phyloP scores from a whole-genome alignment of 2,113 vertebrate species.

The Arothron firmamentum region DNA sequence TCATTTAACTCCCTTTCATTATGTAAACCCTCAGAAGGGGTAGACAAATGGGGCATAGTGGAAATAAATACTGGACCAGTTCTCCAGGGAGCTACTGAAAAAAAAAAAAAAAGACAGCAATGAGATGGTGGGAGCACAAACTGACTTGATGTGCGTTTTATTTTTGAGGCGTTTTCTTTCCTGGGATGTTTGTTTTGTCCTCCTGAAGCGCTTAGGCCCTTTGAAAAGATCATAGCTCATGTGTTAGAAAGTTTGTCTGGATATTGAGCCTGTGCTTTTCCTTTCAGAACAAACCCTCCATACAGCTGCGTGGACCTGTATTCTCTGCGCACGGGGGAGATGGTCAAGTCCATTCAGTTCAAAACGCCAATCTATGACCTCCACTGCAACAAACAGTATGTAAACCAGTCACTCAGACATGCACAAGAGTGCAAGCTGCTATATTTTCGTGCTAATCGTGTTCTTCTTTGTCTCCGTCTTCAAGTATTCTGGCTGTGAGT shows the following conservation, averaged over 20 bases:
- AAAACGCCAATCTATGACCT: slow-evolving; percentile 97
- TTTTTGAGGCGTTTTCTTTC: slow-evolving; percentile 1
- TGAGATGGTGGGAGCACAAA: neutral
- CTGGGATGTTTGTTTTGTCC: neutral
- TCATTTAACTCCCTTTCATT: slow-evolving; percentile 29
- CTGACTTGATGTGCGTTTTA: neutral
- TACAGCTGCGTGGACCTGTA: slow-evolving; percentile 96
- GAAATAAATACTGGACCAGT: slow-evolving; percentile 35
- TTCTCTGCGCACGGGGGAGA: slow-evolving; percentile 91
- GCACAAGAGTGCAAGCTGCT: neutral
- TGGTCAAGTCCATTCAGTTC: slow-evolving; percentile 98
- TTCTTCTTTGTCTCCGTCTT: slow-evolving; percentile 35
- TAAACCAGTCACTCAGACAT: neutral
- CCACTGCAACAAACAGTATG: slow-evolving; percentile 92
- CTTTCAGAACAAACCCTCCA: slow-evolving; percentile 85
- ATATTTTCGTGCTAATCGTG: neutral
- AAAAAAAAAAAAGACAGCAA: slow-evolving; percentile 6
- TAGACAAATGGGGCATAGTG: slow-evolving; percentile 4
- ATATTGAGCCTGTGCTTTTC: neutral
- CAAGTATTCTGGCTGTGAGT: slow-evolving; percentile 91
- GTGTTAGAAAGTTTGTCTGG: neutral
- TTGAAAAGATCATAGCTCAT: neutral
- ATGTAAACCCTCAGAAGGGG: slow-evolving; percentile 6
- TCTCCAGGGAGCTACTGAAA: slow-evolving; percentile 6
- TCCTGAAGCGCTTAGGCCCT: neutral